Conservation (phyloP, 2,113 vertebrate species). For the Cebus imitator region DNA sequence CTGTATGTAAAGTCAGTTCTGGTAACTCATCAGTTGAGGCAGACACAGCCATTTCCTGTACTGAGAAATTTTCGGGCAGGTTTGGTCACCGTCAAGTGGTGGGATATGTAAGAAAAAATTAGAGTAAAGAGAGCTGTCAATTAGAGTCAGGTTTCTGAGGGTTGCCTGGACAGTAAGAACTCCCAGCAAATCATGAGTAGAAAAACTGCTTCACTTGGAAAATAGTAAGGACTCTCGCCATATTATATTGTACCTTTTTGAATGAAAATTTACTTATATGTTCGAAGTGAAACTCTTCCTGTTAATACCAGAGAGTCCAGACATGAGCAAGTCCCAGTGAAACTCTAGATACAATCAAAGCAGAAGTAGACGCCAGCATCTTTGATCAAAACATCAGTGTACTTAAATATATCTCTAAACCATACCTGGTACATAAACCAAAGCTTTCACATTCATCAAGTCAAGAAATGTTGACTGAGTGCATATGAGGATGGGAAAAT, state of each 20-base stretch:
- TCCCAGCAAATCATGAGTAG: not conserved
- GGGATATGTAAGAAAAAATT: not conserved
- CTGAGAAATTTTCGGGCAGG: not conserved
- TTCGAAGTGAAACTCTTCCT: not conserved
- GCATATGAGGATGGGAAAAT: not conserved
- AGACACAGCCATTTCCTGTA: not conserved
- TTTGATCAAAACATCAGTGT: not conserved
- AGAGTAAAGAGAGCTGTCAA: not conserved
- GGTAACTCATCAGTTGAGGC: not conserved
- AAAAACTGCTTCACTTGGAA: not conserved
- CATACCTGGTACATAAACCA: not conserved
- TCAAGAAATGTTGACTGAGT: not conserved
- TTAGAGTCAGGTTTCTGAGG: not conserved
- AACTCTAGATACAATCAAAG: not conserved
- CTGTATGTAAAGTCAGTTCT: not conserved
- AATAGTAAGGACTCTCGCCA: not conserved
- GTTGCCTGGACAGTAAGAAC: not conserved
- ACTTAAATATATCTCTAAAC: not conserved
- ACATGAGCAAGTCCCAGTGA: not conserved
- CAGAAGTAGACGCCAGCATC: not conserved
- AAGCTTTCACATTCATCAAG: not conserved
- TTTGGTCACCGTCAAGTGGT: not conserved
- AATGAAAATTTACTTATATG: not conserved
- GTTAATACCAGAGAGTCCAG: not conserved
- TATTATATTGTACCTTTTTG: not conserved